Percentiles rank a stretch among this genome's conserved stretches.
phyloP scores from a whole-genome alignment of 2,888 invertebrate species.

The Drosophila greeni region DNA sequence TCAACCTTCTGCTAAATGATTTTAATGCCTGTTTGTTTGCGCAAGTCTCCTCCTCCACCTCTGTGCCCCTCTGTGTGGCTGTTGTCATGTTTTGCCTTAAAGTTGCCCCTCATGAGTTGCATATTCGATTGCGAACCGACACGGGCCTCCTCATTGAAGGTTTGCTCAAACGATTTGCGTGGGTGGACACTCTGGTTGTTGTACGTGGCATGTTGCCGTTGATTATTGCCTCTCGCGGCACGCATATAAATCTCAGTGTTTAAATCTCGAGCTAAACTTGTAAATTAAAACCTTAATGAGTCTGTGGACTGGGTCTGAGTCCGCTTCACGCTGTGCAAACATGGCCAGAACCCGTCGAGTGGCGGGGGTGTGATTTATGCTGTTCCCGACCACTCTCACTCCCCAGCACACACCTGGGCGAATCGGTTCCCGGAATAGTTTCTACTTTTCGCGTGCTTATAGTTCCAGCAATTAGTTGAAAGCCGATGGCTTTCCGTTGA shows the following conservation, averaged over 20 bases:
- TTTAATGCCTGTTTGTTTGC: slow-evolving; percentile 56
- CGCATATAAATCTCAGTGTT: slow-evolving; percentile 68
- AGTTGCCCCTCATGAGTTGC: slow-evolving; percentile 43
- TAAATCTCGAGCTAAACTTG: slow-evolving; percentile 63
- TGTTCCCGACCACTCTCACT: slow-evolving; percentile 35
- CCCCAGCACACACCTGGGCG: slow-evolving; percentile 9
- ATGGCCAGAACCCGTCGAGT: slow-evolving; percentile 15
- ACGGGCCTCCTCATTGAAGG: slow-evolving; percentile 33
- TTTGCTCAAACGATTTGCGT: slow-evolving; percentile 54
- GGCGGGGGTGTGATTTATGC: slow-evolving; percentile 52
- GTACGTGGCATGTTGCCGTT: slow-evolving; percentile 60
- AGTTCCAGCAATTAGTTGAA: slow-evolving; percentile 31
- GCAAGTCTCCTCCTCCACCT: slow-evolving; percentile 49
- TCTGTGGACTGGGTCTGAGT: slow-evolving; percentile 36
- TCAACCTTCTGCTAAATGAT: slow-evolving; percentile 20
- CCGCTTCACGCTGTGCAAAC: slow-evolving; percentile 48
- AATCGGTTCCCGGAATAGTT: slow-evolving; percentile 16
- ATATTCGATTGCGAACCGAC: slow-evolving; percentile 39
- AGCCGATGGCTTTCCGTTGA: slow-evolving; percentile 58
- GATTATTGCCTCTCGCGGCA: slow-evolving; percentile 59
- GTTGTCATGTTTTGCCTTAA: slow-evolving; percentile 43
- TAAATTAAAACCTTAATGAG: slow-evolving; percentile 71
- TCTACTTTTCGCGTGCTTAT: slow-evolving; percentile 24
- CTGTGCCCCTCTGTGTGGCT: background rate
- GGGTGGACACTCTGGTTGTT: slow-evolving; percentile 54